phyloP scores from a whole-genome alignment of 2,888 invertebrate genomes.

The Tribolium freemani region DNA sequence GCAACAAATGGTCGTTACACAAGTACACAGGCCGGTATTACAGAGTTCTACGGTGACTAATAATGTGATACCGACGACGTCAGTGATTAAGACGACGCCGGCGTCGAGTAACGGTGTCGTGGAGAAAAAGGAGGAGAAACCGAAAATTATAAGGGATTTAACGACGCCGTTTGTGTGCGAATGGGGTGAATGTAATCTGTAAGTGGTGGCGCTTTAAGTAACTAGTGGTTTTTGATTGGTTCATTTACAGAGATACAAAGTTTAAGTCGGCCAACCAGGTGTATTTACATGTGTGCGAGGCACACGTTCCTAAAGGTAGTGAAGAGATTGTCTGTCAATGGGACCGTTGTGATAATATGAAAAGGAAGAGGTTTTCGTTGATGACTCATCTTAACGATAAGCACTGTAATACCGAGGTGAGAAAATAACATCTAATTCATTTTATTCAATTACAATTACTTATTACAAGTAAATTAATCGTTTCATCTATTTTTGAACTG shows the following conservation, averaged over 20 bases:
- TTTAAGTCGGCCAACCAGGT: slow-evolving; percentile 84
- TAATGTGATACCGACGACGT: slow-evolving; percentile 64
- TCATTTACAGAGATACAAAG: slow-evolving; percentile 69
- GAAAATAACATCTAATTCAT: too few relatives aligned
- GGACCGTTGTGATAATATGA: slow-evolving; percentile 91
- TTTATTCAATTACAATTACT: too few relatives aligned
- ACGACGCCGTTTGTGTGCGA: slow-evolving; percentile 84
- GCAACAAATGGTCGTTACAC: slow-evolving; percentile 76
- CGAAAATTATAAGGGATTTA: slow-evolving; percentile 66
- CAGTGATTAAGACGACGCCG: slow-evolving; percentile 57
- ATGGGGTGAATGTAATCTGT: slow-evolving; percentile 91
- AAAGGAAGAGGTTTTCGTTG: slow-evolving; percentile 91
- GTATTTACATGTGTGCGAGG: slow-evolving; percentile 88
- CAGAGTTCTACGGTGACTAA: slow-evolving; percentile 70
- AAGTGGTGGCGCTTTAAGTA: slow-evolving; percentile 56
- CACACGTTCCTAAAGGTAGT: slow-evolving; percentile 81
- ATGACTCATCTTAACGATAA: slow-evolving; percentile 97
- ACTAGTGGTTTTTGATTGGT: not conserved
- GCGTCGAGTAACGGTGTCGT: slow-evolving; percentile 53
- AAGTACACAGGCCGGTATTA: slow-evolving; percentile 71
- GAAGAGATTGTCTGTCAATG: slow-evolving; percentile 90
- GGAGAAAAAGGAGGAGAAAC: slow-evolving; percentile 56
- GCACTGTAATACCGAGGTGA: slow-evolving; percentile 88
- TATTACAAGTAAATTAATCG: too few relatives aligned
- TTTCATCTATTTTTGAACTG: too few relatives aligned